Base-by-base conservation (phyloP, 2,888 invertebrate species). In the Orthosia incerta region DNA sequence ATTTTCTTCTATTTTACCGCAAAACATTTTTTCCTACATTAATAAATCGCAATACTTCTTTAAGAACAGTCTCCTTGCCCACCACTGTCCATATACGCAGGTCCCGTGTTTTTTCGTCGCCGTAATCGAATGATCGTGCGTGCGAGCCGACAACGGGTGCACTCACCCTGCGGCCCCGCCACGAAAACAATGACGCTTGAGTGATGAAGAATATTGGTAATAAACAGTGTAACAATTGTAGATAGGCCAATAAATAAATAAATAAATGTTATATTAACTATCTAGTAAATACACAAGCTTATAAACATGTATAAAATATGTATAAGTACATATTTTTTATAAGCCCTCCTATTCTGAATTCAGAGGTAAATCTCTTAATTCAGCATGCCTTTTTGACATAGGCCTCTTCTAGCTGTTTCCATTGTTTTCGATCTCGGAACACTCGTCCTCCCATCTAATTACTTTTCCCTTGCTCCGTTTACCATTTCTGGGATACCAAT, bases 121-220 rank as follows among this genome's bases (percentile, higher is more conserved):
- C 65, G 64, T 87, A 87, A 88, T 88, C 72, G 86, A 87, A 85
- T 88, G 76, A 86, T 66, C 69, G 70, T 83, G 74, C 81, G 80
- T 81, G 78, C 80, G 73, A 77, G 74, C 78, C 76, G 23, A 73
- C 84, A 86, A 86, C 76, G 79, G 80, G 85, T 83, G 74, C 80
- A 63, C 74, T 76, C 71, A 68, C 86, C 83, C 76, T 18, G 64
- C 71, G 18, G 26, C 56, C 13, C 13, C 56, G 23, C 74, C 68
- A 16, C 74, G 45, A 69, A 73, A 70, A 82, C 74, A 85, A 83
- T 75, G 65, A 80, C 45, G 23, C 56, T 75, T 68, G 46, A 69
- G 65, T 75, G 65, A 76, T 73, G 50, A 23, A 13, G 56, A 51
- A 57, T 20, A 45, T 9, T n/a, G 66, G 50, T 46, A n/a, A n/a